Evolutionary conservation across 2,888 invertebrate genomes (phyloP), one percentile per base, ranked within the genome.

Genomic region (Platerodrilus igneus): DNA sequence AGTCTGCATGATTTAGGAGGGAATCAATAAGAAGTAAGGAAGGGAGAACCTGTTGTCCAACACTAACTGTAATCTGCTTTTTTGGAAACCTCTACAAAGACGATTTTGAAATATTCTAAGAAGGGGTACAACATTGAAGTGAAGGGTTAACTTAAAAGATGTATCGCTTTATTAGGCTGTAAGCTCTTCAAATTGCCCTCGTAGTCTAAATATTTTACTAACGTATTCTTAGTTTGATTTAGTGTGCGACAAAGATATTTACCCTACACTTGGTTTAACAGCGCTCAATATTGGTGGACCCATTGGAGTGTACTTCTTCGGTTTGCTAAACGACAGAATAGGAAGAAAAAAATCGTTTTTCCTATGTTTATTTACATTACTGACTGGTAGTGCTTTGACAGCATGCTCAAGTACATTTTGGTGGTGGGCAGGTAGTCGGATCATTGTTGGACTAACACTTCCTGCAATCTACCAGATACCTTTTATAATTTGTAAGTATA

Each of bases 381-480:
- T 91, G 22, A 58, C 79, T 21, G 90, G 90, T 10, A 88, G 90
- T 50, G 70, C 89, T 52, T 70, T 86, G 52, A 89, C 90, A 3
- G 86, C 89, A 2, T 74, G 83, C 34, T 82, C 91, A 16, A 76
- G 77, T 26, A 76, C 82, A 58, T 91, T 86, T 63, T 86, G 86
- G 83, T 77, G 78, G 48, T 93, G 93, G 89, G 81, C 86, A 1
- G 70, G 78, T 2, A 86, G 87, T 55, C 75, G 93, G 47, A 72
- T 83, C 10, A 73, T 90, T 29, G 91, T 92, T n/a, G 94, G 94
- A 2, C 69, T 91, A 4, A 90, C 92, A 0, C 87, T 93, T 57
- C 92, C 93, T 3, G 92, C 92, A 1, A 82, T 93, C 22, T 92
- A 93, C 67, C 91, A 92, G 70, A 92, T 93, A 66, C 93, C 94